Conservation (phyloP, 2,888 invertebrate species). For the Hypolimnas misippus region DNA sequence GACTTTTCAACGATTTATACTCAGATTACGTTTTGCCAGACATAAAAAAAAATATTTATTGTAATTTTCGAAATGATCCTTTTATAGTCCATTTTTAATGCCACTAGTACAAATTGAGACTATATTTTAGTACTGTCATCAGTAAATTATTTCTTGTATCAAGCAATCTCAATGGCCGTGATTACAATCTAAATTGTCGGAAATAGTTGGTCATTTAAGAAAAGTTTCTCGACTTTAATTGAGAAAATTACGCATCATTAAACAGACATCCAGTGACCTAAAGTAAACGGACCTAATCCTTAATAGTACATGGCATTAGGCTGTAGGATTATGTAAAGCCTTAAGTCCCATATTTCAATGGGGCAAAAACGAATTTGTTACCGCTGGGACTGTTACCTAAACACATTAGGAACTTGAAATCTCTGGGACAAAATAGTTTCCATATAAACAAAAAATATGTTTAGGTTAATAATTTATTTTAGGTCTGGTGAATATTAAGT, state of each 20-base stretch:
- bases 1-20: too few species aligned
- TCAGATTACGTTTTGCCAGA: too few species aligned
- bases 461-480: too few species aligned
- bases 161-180: background rate
- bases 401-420: background rate
- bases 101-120: too few species aligned
- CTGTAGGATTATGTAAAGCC: conserved; percentile 18
- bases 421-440: background rate
- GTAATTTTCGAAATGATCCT: too few species aligned
- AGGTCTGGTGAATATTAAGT: too few species aligned
- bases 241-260: background rate
- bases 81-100: too few species aligned
- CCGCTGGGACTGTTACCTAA: background rate
- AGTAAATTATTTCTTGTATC: too few species aligned
- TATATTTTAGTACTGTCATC: too few species aligned
- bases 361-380: conserved; percentile 17
- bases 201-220: background rate
- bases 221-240: background rate
- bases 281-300: conserved; percentile 1
- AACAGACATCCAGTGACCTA: background rate
- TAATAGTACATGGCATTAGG: conserved; percentile 7
- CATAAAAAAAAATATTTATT: too few species aligned
- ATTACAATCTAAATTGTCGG: background rate
- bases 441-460: background rate
- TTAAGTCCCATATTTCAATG: conserved; percentile 20